phyloP scores from a whole-genome alignment of 2,888 invertebrate genomes.

The Amblyteles armatorius region DNA sequence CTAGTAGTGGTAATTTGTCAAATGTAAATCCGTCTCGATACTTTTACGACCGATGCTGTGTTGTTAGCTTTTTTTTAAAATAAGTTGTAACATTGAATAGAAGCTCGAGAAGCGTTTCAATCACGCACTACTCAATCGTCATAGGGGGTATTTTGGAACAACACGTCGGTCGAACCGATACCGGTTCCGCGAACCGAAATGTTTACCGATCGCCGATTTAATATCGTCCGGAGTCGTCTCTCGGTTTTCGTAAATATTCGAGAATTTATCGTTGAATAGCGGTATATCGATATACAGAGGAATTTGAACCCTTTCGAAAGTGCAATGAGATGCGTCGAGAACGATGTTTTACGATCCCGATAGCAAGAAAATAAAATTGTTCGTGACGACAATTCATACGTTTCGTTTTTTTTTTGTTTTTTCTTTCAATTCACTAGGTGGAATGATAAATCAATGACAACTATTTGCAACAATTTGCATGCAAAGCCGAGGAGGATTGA shows the following conservation, averaged over 20 bases:
- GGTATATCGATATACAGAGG: conserved; percentile 10
- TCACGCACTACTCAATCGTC: conserved; percentile 20
- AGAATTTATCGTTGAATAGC: conserved; percentile 38
- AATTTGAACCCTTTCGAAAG: not conserved
- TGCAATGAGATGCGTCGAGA: not conserved
- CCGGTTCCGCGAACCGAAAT: conserved; percentile 21
- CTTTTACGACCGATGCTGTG: too few relatives aligned
- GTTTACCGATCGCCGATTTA: conserved; percentile 20
- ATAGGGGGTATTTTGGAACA: conserved; percentile 25
- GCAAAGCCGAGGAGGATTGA: not conserved
- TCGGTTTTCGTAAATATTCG: conserved; percentile 73
- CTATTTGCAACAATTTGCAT: not conserved
- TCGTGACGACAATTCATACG: not conserved
- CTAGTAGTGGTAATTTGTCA: not conserved
- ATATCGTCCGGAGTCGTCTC: not conserved
- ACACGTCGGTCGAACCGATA: conserved; percentile 3
- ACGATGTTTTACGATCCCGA: not conserved
- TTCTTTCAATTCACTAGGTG: not conserved
- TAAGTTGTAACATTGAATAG: not conserved
- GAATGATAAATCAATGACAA: not conserved
- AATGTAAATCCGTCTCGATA: not conserved
- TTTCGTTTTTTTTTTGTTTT: not conserved
- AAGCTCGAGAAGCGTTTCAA: conserved; percentile 20
- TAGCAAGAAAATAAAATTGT: not conserved
- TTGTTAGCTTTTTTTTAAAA: too few relatives aligned